These are phyloP conservation scores for Phoeniculus purpureus DNA, from an alignment of 2,797 vertebrate genomes.

Conservation along the genomic window DNA sequence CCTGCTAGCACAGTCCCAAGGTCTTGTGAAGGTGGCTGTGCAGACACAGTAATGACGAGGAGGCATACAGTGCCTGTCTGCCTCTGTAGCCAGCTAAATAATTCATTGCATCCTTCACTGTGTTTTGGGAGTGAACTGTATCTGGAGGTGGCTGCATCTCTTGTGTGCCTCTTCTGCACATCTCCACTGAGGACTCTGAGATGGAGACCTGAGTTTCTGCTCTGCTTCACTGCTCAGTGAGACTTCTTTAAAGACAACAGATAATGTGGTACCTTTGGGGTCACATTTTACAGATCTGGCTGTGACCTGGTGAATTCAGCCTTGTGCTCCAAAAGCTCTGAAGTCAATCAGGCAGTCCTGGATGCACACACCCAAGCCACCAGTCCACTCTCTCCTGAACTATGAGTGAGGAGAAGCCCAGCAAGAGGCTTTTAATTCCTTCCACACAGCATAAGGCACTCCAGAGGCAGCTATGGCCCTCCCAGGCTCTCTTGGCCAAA, in stretches of 20 bases:
- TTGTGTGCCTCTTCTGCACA: neutral
- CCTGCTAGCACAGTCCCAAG: neutral
- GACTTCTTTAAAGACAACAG: neutral
- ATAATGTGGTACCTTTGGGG: neutral
- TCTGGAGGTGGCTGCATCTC: neutral
- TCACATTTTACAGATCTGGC: neutral
- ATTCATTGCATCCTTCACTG: neutral
- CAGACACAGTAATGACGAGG: neutral
- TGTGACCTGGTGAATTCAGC: neutral
- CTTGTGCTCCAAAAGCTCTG: neutral
- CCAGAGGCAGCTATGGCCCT: neutral
- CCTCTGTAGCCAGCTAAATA: constrained; percentile 8
- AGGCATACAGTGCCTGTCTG: neutral
- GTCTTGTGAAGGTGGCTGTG: constrained; percentile 44
- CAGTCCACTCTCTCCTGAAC: neutral
- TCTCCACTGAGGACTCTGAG: neutral
- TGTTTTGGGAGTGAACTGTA: neutral
- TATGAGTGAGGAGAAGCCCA: neutral
- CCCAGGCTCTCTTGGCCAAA: neutral
- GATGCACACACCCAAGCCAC: neutral
- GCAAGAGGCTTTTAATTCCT: neutral
- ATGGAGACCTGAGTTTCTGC: neutral
- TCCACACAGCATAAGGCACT: neutral
- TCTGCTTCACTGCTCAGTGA: neutral
- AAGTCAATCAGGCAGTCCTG: neutral